phyloP scores from a whole-genome alignment of 2,797 vertebrate genomes.

The Silurus lanzhouensis region DNA sequence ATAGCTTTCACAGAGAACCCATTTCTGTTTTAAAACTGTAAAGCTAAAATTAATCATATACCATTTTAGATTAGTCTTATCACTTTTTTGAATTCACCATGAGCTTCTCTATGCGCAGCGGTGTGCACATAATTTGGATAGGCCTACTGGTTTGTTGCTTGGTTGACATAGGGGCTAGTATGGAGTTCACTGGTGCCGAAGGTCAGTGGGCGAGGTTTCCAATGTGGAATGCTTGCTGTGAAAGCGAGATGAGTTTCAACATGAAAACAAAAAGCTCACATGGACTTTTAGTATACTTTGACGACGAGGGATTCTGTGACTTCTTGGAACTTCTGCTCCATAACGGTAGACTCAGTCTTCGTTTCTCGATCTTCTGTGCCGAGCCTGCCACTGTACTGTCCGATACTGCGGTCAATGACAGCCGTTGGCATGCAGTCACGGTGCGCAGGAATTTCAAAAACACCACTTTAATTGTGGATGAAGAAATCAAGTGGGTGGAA shows the following conservation, averaged over 20 bases:
- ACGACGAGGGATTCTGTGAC: slow-evolving; percentile 97
- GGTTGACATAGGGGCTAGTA: slow-evolving; percentile 82
- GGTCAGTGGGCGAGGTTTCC: slow-evolving; percentile 98
- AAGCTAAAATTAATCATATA: slow-evolving; percentile 26
- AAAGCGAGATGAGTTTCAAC: slow-evolving; percentile 98
- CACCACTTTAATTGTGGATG: slow-evolving; percentile 90
- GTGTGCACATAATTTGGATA: slow-evolving; percentile 80
- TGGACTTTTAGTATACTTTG: slow-evolving; percentile 95
- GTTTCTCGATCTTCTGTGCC: slow-evolving; percentile 97
- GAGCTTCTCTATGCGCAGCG: slow-evolving; percentile 64
- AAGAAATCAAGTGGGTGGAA: slow-evolving; percentile 92
- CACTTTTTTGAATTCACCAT: slow-evolving; percentile 54
- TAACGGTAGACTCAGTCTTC: slow-evolving; percentile 90
- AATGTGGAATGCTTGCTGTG: slow-evolving; percentile 98
- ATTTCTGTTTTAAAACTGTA: slow-evolving; percentile 46
- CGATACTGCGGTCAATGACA: slow-evolving; percentile 88
- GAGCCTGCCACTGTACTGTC: slow-evolving; percentile 91
- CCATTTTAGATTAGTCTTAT: slow-evolving; percentile 41
- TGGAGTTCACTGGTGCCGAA: slow-evolving; percentile 94
- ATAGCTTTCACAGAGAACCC: slow-evolving; percentile 40
- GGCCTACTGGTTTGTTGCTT: slow-evolving; percentile 83
- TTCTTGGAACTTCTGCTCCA: slow-evolving; percentile 96
- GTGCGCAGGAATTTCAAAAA: slow-evolving; percentile 95
- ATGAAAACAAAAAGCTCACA: slow-evolving; percentile 96
- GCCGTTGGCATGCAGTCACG: slow-evolving; percentile 87